A percentile compares a stretch with the other conserved stretches of the same genome.
Conservation (phyloP, 2,888 invertebrate species). For the Tinea trinotella region DNA sequence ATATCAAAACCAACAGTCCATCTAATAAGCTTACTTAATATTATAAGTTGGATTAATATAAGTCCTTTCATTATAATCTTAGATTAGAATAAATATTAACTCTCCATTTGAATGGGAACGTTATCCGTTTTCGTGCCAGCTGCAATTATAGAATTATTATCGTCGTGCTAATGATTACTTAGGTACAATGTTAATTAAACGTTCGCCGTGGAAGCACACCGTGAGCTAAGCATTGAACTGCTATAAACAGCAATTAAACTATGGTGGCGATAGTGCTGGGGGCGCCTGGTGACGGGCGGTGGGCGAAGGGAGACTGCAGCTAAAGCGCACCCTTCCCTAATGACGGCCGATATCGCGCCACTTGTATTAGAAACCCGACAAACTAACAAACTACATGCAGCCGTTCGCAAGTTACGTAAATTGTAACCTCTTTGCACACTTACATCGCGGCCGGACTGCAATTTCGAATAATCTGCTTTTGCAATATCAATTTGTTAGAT, state of each 20-base stretch:
- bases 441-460: background rate
- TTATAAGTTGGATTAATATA: background rate
- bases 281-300: background rate
- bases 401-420: background rate
- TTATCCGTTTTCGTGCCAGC: background rate
- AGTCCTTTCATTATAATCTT: background rate
- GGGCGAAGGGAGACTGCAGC: background rate
- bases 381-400: slow-evolving; percentile 1
- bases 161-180: background rate
- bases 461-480: background rate
- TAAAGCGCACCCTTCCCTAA: slow-evolving; percentile 14
- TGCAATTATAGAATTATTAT: background rate
- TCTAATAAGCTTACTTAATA: background rate
- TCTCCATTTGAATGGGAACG: background rate
- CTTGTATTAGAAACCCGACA: slow-evolving; percentile 2
- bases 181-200: slow-evolving; percentile 13
- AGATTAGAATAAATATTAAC: background rate
- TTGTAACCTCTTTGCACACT: background rate
- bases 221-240: slow-evolving; percentile 14
- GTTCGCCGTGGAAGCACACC: slow-evolving; percentile 3
- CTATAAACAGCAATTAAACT: slow-evolving; percentile 20
- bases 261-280: slow-evolving; percentile 1
- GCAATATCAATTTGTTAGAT: too few relatives aligned
- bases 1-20: background rate
- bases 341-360: slow-evolving; percentile 10